Conservation (phyloP, 2,888 invertebrate species). For the Heteropelma amictum region DNA sequence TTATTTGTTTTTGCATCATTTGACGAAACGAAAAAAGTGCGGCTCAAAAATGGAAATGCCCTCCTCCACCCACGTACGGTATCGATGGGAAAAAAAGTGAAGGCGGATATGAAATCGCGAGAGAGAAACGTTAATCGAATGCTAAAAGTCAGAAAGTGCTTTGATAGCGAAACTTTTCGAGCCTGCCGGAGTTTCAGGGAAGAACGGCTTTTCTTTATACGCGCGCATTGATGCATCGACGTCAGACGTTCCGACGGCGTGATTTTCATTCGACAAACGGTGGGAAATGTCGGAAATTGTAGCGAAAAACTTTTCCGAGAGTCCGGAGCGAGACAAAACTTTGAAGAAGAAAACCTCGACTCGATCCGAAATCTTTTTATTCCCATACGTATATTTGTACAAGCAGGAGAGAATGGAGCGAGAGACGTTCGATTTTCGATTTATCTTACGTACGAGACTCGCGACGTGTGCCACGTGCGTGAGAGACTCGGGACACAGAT, state of each 20-base stretch:
- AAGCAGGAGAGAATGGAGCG: conserved; percentile 47
- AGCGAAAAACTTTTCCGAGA: conserved; percentile 52
- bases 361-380: background rate
- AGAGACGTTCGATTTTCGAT: conserved; percentile 47
- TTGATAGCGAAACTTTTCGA: background rate
- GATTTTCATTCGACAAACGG: conserved; percentile 43
- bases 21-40: no score
- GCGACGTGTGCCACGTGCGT: background rate
- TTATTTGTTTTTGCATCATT: no score
- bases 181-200: background rate
- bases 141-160: background rate
- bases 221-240: background rate
- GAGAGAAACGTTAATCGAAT: background rate
- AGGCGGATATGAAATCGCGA: no score
- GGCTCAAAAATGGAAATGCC: no score
- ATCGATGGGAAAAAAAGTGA: no score
- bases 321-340: conserved; percentile 29
- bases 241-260: conserved; percentile 17
- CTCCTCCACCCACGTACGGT: no score
- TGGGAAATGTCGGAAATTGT: conserved; percentile 58
- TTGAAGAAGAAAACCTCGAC: conserved; percentile 31
- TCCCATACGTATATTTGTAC: background rate
- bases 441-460: background rate
- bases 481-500: background rate
- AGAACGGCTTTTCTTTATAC: background rate